Percentiles rank a stretch among this genome's conserved stretches.
Conservation (phyloP, 2,797 vertebrate genomes). For the Aplochiton taeniatus region DNA sequence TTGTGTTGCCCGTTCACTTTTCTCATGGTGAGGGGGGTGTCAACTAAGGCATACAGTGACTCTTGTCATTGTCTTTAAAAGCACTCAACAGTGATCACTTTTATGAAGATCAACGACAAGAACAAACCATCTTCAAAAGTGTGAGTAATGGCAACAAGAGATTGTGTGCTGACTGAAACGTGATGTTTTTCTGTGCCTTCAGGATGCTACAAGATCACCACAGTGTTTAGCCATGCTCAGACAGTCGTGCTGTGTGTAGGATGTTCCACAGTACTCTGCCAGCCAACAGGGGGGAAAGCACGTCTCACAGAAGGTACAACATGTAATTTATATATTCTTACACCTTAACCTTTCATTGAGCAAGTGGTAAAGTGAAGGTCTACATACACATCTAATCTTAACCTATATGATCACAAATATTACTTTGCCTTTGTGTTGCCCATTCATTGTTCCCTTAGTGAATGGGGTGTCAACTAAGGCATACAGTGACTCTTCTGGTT, state of each 20-base stretch:
- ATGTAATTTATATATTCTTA: no score
- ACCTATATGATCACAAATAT: no score
- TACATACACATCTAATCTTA: no score
- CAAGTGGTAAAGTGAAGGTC: no score
- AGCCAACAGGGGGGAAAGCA: constrained; percentile 87
- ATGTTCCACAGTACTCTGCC: constrained; percentile 84
- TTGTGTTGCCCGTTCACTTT: constrained; percentile 71
- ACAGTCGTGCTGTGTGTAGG: constrained; percentile 85
- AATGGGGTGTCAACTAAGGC: constrained; percentile 61
- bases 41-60: constrained; percentile 69
- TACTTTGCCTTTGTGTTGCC: constrained; percentile 65
- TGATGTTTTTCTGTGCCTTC: constrained; percentile 5
- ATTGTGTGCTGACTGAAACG: neutral
- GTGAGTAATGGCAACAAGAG: neutral
- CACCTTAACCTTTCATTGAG: no score
- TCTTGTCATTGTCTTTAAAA: constrained; percentile 36
- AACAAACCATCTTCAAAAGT: no score
- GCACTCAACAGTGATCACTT: constrained; percentile 38
- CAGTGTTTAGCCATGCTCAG: constrained; percentile 88
- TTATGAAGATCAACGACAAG: constrained; percentile 41
- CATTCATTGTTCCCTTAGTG: constrained; percentile 41
- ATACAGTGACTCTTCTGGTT: constrained; percentile 47
- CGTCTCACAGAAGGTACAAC: constrained; percentile 84
- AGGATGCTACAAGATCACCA: constrained; percentile 91
- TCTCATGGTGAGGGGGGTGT: constrained; percentile 64